Evolutionary conservation across 2,113 vertebrate species (phyloP).

Genomic region (Microcebus tavaratra): DNA sequence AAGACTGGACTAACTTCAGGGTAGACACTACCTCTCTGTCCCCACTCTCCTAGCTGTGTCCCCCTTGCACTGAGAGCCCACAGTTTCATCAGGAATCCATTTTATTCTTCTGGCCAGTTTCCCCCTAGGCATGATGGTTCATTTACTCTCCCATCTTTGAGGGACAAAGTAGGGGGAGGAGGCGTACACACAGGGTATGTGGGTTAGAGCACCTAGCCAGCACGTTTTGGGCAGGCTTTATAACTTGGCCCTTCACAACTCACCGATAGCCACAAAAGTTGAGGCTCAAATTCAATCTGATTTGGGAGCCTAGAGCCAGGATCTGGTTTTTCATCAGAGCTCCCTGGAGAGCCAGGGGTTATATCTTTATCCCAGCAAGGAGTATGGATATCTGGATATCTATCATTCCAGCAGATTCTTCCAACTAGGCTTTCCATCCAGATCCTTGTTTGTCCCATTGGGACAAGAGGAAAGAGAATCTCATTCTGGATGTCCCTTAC

Average conservation of each 20-base stretch:
- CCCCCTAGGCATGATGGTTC: neutral
- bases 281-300: neutral
- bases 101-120: neutral
- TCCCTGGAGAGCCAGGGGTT: neutral
- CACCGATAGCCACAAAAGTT: neutral
- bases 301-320: neutral
- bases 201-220: neutral
- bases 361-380: neutral
- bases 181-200: neutral
- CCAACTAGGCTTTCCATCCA: neutral
- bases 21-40: neutral
- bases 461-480: neutral
- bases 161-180: neutral
- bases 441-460: neutral
- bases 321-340: neutral
- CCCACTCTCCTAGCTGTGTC: neutral
- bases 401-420: neutral
- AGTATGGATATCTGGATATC: neutral
- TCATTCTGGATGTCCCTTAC: conserved; percentile 83
- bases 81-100: neutral
- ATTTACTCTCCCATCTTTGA: neutral
- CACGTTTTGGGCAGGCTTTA: neutral
- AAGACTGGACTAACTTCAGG: neutral
- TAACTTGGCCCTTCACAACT: neutral
- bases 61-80: neutral